Base-by-base conservation (phyloP, 2,888 invertebrate genomes). In the Spodoptera littoralis region DNA sequence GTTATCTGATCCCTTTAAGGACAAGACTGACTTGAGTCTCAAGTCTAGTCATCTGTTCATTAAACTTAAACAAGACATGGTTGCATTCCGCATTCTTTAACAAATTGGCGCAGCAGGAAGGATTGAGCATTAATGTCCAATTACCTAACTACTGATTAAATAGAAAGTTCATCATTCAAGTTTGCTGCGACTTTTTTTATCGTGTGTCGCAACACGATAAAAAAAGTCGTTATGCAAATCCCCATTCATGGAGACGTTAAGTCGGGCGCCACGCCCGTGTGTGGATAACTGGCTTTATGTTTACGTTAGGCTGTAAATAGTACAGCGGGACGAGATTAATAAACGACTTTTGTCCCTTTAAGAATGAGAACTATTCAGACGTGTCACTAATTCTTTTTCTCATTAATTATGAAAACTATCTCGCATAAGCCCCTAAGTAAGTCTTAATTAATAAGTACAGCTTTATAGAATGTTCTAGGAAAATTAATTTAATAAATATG, bases 111-210 rank as follows among this genome's bases (percentile, higher is more conserved):
- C 43, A 73, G n/a, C 47, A 73, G 73, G 69, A 68, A 73, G 47
- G 24, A 55, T 11, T 51, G 9, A 54, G 44, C 44, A 36, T 48
- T 65, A 53, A 49, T 61, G 42, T 48, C 45, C 45, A 60, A 69
- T 78, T 69, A 78, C 53, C 58, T 73, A 77, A 74, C 59, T 30
- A 42, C 11, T 71, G 72, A 79, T 79, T 76, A 69, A 73, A 67
- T 78, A 77, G 82, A 83, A 82, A 82, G 74, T 76, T 64, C 70
- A 68, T 76, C 71, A 62, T 53, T 65, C 73, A 73, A 56, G 61
- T 67, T 73, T 57, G 43, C 54, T 56, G 65, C 64, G 60, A 65
- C 57, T 58, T 66, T 67, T 18, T 78, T 73, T 60, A 59, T 52
- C 60, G 54, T 45, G 54, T 45, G 24, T 79, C 64, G 64, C 75